phyloP scores from a whole-genome alignment of 2,113 vertebrate genomes.

The Ochotona curzoniae region DNA sequence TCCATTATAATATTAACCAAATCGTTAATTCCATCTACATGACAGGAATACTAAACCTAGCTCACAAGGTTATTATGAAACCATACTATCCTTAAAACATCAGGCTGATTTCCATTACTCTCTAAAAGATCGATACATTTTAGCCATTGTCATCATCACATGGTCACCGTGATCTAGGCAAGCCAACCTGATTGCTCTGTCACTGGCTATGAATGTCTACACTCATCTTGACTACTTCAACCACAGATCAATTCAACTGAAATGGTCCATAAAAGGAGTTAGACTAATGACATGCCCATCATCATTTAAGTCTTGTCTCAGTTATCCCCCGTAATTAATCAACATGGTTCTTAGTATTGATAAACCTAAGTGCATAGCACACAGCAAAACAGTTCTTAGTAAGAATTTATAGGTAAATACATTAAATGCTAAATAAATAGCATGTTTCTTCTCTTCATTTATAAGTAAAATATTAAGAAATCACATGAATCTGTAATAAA shows the following conservation, averaged over 20 bases:
- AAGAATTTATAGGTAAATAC: constrained; percentile 31
- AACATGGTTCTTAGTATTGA: neutral
- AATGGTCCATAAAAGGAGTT: neutral
- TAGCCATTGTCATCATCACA: neutral
- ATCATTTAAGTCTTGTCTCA: constrained; percentile 3
- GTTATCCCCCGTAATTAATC: neutral
- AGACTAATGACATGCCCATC: neutral
- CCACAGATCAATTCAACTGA: neutral
- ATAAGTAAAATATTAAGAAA: constrained; percentile 48
- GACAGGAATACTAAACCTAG: constrained; percentile 1
- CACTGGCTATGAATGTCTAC: neutral
- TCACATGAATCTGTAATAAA: constrained; percentile 31
- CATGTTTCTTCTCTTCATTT: constrained; percentile 10
- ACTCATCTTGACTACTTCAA: constrained; percentile 6
- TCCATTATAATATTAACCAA: constrained; percentile 44
- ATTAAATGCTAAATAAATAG: constrained; percentile 35
- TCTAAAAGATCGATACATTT: constrained; percentile 24
- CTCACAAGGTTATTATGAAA: constrained; percentile 37
- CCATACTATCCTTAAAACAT: neutral
- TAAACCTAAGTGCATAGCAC: constrained; percentile 17
- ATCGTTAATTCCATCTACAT: constrained; percentile 37
- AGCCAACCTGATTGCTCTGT: neutral
- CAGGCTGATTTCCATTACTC: neutral
- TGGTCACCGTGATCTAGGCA: neutral
- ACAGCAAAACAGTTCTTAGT: neutral